Evolutionary conservation across 2,888 invertebrate genomes (phyloP), one percentile per base, ranked within the genome.

Genomic region (Salticus scenicus): DNA sequence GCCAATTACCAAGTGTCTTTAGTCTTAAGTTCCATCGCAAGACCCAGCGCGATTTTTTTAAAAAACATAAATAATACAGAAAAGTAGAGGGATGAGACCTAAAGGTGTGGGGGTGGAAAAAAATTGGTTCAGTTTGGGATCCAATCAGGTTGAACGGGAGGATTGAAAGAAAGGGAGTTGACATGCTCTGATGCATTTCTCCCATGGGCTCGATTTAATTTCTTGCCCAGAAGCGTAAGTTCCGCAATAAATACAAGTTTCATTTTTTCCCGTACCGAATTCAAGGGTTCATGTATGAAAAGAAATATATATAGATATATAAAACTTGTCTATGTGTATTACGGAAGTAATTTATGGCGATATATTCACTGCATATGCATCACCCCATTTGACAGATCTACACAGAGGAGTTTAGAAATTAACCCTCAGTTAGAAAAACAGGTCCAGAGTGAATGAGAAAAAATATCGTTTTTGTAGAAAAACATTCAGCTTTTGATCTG

Each of bases 121-220:
- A 69, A 78, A 85, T 79, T 78, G 78, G 72, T 74, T 73, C 74
- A 70, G 84, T 73, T 77, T 78, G 73, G 84, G 84, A 85, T 85
- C 84, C 84, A 85, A 85, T 85, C 84, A 85, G 84, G 84, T 78
- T 74, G 78, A 85, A 78, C 78, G 84, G 78, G 70, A 14, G 64
- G 41, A 76, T 47, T 70, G 84, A 63, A 74, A 74, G 57, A 69
- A 47, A 51, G 69, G 74, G 74, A 79, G 84, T 78, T 85, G 84
- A 85, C 84, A 78, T 64, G 73, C 64, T 10, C 84, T 85, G 84
- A 85, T 85, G 84, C 84, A 85, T 85, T 27, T 74, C 74, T 85
- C 84, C 84, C 84, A 28, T 57, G 84, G 84, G 84, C 72, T 79
- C 84, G 78, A 85, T 85, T 85, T 85, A 85, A 85, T 85, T 85